These are phyloP conservation scores for Adelphocoris suturalis DNA, from an alignment of 2,888 invertebrate genomes.

Conservation along the genomic window DNA sequence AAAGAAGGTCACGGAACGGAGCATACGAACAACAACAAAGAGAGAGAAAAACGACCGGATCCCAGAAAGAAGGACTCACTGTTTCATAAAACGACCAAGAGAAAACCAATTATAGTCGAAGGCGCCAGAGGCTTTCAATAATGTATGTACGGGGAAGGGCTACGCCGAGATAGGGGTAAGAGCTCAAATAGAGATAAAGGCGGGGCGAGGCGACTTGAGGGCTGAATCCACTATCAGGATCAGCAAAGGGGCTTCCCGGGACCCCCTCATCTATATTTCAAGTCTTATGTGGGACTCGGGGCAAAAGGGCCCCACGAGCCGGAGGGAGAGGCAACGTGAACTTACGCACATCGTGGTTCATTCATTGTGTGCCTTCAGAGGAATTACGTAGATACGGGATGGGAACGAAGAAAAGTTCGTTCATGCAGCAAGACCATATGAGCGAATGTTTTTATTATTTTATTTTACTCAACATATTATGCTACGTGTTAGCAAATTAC, in stretches of 20 bases:
- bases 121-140: slow-evolving; percentile 48
- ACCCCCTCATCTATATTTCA: slow-evolving; percentile 56
- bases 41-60: not conserved
- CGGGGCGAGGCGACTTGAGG: slow-evolving; percentile 53
- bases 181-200: slow-evolving; percentile 63
- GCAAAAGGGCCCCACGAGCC: not conserved
- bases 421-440: no score
- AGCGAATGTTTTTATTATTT: no score
- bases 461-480: no score
- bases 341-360: no score
- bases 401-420: no score
- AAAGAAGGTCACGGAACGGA: not conserved
- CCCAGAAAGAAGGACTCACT: not conserved
- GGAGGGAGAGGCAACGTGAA: no score
- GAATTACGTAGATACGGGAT: no score
- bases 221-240: slow-evolving; percentile 61
- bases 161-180: slow-evolving; percentile 32
- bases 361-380: no score
- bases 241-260: slow-evolving; percentile 44
- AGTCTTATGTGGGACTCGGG: not conserved
- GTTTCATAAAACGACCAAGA: slow-evolving; percentile 28
- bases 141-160: slow-evolving; percentile 37
- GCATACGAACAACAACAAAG: not conserved
- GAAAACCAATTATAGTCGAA: slow-evolving; percentile 56
- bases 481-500: no score